Evolutionary conservation across 2,888 invertebrate genomes (phyloP).

Genomic region (Caenorhabditis sp.): DNA sequence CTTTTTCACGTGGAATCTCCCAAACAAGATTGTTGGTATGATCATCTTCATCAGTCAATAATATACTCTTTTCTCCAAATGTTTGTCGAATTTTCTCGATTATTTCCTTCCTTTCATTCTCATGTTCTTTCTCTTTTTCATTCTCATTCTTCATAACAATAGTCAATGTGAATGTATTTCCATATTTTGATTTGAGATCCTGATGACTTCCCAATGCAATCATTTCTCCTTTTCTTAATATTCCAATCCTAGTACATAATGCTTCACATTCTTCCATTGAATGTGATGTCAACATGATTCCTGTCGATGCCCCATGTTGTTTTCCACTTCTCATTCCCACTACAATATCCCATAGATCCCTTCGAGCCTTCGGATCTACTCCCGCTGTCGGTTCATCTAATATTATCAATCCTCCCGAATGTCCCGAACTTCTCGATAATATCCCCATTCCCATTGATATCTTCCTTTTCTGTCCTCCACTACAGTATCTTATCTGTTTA

Average conservation of each 20-base stretch:
- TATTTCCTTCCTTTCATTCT: constrained; percentile 8
- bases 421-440: neutral
- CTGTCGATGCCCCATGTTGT: no score
- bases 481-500: no score
- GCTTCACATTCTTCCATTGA: no score
- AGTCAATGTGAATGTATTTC: constrained; percentile 58
- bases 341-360: neutral
- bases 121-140: constrained; percentile 5
- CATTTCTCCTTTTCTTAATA: no score
- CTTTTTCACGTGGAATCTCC: constrained; percentile 12
- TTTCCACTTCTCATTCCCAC: no score
- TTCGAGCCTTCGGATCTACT: no score
- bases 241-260: no score
- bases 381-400: no score
- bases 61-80: neutral
- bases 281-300: neutral
- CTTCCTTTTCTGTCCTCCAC: no score
- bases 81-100: constrained; percentile 11
- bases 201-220: no score
- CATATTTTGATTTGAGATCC: constrained; percentile 34
- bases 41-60: constrained; percentile 17
- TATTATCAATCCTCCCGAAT: constrained; percentile 66
- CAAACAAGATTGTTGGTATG: constrained; percentile 16
- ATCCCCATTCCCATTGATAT: no score
- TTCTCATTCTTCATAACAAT: constrained; percentile 18